These are phyloP conservation scores for Hipparchia sbordonii DNA, from an alignment of 2,888 invertebrate species.

Conservation along the genomic window DNA sequence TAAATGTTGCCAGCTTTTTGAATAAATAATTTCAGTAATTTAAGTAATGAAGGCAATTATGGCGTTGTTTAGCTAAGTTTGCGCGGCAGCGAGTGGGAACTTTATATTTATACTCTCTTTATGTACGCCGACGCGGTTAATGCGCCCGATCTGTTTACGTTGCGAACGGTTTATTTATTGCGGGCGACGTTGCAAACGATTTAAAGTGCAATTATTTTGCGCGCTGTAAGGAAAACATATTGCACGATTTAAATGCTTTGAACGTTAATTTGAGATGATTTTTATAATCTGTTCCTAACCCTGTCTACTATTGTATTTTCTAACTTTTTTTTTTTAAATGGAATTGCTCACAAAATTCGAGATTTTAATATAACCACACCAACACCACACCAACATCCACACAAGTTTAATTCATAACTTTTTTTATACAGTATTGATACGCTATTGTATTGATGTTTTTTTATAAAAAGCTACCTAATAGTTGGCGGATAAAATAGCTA, in stretches of 20 bases:
- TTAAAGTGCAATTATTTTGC: slow-evolving; percentile 80
- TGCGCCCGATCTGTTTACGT: slow-evolving; percentile 82
- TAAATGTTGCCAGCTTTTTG: slow-evolving; percentile 83
- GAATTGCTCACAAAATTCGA: not conserved
- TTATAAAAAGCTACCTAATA: not conserved
- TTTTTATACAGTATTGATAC: not conserved
- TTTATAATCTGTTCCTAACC: not conserved
- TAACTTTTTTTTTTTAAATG: too few species aligned
- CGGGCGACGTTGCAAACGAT: slow-evolving; percentile 75
- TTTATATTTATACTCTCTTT: slow-evolving; percentile 83
- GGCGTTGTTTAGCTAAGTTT: slow-evolving; percentile 84
- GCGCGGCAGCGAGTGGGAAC: slow-evolving; percentile 80
- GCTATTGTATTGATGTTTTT: not conserved
- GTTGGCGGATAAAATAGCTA: too few species aligned
- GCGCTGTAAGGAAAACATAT: slow-evolving; percentile 73
- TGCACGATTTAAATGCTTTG: slow-evolving; percentile 63
- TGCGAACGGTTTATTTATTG: slow-evolving; percentile 78
- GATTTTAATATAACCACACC: not conserved
- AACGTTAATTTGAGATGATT: slow-evolving; percentile 41
- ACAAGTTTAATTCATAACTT: not conserved
- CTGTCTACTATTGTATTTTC: not conserved
- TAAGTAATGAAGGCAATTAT: slow-evolving; percentile 84
- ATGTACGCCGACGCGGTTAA: slow-evolving; percentile 82
- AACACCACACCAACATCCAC: not conserved
- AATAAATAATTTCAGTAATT: slow-evolving; percentile 84